These are phyloP conservation scores for Squalus acanthias DNA, from an alignment of 2,797 vertebrate genomes.

Conservation along the genomic window DNA sequence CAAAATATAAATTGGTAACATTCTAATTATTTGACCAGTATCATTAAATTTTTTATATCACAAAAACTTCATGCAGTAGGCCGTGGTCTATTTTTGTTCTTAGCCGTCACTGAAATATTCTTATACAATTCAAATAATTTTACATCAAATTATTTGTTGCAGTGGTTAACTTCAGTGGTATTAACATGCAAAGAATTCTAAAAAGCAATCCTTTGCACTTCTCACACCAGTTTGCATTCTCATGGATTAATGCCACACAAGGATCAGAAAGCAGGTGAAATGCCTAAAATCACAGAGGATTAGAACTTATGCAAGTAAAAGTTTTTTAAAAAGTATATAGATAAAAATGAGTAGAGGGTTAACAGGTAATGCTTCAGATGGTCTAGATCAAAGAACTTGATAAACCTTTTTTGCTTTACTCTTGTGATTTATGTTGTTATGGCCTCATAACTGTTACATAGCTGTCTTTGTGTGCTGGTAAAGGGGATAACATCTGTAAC, in stretches of 20 bases:
- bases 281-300: neutral
- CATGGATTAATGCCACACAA: neutral
- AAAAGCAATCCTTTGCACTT: neutral
- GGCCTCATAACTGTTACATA: neutral
- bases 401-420: constrained; percentile 4
- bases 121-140: neutral
- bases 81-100: neutral
- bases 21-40: neutral
- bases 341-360: neutral
- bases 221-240: neutral
- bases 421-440: constrained; percentile 14
- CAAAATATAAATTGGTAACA: neutral
- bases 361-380: neutral
- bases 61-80: neutral
- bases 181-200: neutral
- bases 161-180: neutral
- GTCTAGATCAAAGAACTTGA: neutral
- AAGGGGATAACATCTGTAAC: constrained; percentile 5
- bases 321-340: neutral
- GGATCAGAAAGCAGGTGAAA: neutral
- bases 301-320: neutral
- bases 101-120: neutral
- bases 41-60: neutral
- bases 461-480: constrained; percentile 6
- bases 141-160: neutral